Base-by-base conservation (phyloP, 2,888 invertebrate genomes). In the Nemoura dubitans region DNA sequence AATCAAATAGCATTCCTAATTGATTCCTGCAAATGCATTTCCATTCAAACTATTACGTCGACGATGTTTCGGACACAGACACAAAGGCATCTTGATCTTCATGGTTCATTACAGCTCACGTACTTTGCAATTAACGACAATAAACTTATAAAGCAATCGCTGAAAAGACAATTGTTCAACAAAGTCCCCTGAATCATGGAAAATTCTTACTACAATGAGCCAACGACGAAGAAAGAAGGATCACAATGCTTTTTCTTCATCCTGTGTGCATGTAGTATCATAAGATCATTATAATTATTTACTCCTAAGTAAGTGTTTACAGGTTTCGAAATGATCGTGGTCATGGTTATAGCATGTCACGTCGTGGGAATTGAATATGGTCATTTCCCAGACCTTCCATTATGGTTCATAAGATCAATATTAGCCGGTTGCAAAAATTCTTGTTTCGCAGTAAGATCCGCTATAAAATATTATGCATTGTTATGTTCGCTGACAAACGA, bases 331-430 rank as follows among this genome's bases (percentile, higher is more conserved):
- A 81, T n/a, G 26, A 81, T n/a, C 28, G 81, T 81, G 81, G 28
- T 81, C 81, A 81, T 81, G 81, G 81, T 81, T 81, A 81, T 30
- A 30, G 81, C 81, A 81, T 81, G 81, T 81, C 81, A 30, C 28
- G 30, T 28, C 81, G 29, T 81, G 81, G n/a, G 81, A 81, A 30
- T 28, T 30, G 27, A 28, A 5, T 30, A 0, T 30, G 81, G 30
- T 7, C 28, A n/a, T 29, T 81, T 81, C 81, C 10, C 81, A 81
- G 81, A 81, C 81, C 30, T 81, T 81, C 28, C 81, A 81, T 81
- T 27, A n/a, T 81, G 27, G 81, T 81, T 81, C 30, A 30, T 30
- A 81, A 30, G 28, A 30, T 81, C 81, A 81, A 81, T 81, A 30
- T 81, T 29, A 30, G 28, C 7, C 25, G 10, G 2, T 59, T 59